Percentiles rank a stretch among this genome's conserved stretches.
Conservation (phyloP, 2,888 invertebrate species). For the Leptopilina syphax region DNA sequence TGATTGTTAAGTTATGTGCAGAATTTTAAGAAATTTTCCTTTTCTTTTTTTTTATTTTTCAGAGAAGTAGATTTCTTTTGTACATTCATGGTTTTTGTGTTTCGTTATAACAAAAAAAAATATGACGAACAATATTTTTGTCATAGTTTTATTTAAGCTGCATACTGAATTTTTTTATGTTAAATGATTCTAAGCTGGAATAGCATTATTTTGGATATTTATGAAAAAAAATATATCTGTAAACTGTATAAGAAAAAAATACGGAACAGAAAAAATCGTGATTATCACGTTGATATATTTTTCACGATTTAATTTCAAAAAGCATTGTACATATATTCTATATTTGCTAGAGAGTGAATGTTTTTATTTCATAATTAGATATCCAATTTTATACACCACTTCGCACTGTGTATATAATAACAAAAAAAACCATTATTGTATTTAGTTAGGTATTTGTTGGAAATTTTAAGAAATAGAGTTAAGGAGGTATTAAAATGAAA, state of each 20-base stretch:
- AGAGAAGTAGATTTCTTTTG: too few relatives aligned
- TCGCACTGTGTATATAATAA: conserved; percentile 22
- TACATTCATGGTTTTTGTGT: neutral
- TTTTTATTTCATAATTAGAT: neutral
- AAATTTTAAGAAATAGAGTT: conserved; percentile 1
- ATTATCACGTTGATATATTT: conserved; percentile 17
- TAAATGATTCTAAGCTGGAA: too few relatives aligned
- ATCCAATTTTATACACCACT: conserved; percentile 9
- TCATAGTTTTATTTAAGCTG: too few relatives aligned
- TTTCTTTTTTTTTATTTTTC: too few relatives aligned
- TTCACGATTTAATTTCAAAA: conserved; percentile 5
- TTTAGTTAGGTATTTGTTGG: conserved; percentile 24
- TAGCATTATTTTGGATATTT: neutral
- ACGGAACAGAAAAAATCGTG: neutral
- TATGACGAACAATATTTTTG: too few relatives aligned
- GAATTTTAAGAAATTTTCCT: neutral
- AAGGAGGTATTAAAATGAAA: neutral
- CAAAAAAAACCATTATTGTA: conserved; percentile 17
- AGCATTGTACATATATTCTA: conserved; percentile 31
- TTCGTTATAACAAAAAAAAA: neutral
- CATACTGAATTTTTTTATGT: too few relatives aligned
- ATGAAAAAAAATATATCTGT: neutral
- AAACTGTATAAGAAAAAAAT: conserved; percentile 13
- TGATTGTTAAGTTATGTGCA: neutral
- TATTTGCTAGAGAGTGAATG: conserved; percentile 10